Percentiles rank a stretch among this genome's conserved stretches.
Conservation (phyloP, 2,888 invertebrate genomes). For the Acrobasis consociella region DNA sequence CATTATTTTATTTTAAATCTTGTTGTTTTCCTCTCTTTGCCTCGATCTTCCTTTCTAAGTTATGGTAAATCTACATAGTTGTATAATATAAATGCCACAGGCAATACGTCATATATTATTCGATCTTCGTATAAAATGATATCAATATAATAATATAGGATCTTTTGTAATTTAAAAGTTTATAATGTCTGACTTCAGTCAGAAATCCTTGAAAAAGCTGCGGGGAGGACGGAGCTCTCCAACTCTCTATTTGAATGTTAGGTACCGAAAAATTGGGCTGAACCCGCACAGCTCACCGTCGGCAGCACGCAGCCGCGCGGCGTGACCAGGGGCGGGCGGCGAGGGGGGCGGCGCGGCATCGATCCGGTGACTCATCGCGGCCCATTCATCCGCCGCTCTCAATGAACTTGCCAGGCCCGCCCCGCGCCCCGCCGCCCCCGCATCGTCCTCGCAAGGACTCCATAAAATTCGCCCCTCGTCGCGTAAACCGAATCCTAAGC, state of each 20-base stretch:
- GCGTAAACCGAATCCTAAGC: slow-evolving; percentile 63
- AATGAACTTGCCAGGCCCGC: slow-evolving; percentile 69
- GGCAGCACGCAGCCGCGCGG: slow-evolving; percentile 48
- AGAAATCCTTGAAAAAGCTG: neutral
- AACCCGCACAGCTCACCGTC: slow-evolving; percentile 34
- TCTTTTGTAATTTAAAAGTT: too few relatives aligned
- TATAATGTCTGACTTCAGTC: neutral
- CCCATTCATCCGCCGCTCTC: slow-evolving; percentile 80
- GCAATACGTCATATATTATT: too few relatives aligned
- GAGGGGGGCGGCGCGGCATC: slow-evolving; percentile 52
- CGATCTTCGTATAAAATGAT: too few relatives aligned
- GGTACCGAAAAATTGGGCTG: slow-evolving; percentile 22
- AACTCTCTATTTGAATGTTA: neutral
- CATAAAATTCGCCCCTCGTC: slow-evolving; percentile 64
- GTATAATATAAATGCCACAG: too few relatives aligned
- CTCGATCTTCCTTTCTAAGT: too few relatives aligned
- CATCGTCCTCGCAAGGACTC: slow-evolving; percentile 74
- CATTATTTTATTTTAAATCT: too few relatives aligned
- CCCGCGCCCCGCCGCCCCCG: slow-evolving; percentile 42
- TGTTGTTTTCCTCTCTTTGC: too few relatives aligned
- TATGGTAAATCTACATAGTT: too few relatives aligned
- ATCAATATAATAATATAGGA: too few relatives aligned
- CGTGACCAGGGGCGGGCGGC: slow-evolving; percentile 34
- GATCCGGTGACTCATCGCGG: slow-evolving; percentile 78
- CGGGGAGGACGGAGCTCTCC: neutral